These are phyloP conservation scores for Myopa testacea DNA, from an alignment of 2,888 invertebrate genomes.

Conservation along the genomic window DNA sequence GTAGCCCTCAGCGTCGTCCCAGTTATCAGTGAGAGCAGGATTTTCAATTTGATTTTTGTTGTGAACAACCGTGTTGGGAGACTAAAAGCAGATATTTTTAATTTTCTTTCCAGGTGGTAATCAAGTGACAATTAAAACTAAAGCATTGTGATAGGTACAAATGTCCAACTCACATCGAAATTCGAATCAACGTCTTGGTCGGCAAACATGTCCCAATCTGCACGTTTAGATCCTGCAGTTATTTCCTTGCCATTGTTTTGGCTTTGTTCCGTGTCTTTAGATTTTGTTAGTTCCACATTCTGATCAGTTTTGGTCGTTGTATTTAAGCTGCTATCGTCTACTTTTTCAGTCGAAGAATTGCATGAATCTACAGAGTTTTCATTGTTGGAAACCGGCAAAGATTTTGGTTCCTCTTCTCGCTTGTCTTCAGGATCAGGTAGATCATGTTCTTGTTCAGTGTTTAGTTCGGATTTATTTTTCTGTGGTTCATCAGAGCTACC, in stretches of 20 bases:
- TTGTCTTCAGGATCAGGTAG: not conserved
- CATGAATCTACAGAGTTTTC: constrained; percentile 20
- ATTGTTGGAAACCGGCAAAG: not conserved
- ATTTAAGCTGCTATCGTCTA: not conserved
- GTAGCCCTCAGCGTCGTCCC: constrained; percentile 99
- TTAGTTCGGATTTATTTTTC: constrained; percentile 13
- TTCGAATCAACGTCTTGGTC: constrained; percentile 85
- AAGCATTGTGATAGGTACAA: constrained; percentile 53
- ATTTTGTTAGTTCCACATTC: not conserved
- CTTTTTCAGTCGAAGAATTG: constrained; percentile 22
- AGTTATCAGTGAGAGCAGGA: constrained; percentile 96
- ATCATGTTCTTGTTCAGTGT: not conserved
- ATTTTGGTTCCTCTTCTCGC: constrained; percentile 20
- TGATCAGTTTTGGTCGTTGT: not conserved
- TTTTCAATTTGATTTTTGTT: constrained; percentile 76
- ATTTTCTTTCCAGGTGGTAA: constrained; percentile 1
- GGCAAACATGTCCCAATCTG: constrained; percentile 92
- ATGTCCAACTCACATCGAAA: constrained; percentile 74
- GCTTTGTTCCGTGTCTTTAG: constrained; percentile 44
- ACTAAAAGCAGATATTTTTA: constrained; percentile 68
- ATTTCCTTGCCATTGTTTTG: constrained; percentile 51
- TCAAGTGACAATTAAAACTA: not conserved
- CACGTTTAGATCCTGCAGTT: constrained; percentile 62
- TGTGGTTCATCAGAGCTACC: constrained; percentile 25
- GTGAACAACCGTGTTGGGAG: constrained; percentile 74